Evolutionary conservation across 2,888 invertebrate species (phyloP), one percentile per base, ranked within the genome.

Genomic region (Lasioglossum villosulum): DNA sequence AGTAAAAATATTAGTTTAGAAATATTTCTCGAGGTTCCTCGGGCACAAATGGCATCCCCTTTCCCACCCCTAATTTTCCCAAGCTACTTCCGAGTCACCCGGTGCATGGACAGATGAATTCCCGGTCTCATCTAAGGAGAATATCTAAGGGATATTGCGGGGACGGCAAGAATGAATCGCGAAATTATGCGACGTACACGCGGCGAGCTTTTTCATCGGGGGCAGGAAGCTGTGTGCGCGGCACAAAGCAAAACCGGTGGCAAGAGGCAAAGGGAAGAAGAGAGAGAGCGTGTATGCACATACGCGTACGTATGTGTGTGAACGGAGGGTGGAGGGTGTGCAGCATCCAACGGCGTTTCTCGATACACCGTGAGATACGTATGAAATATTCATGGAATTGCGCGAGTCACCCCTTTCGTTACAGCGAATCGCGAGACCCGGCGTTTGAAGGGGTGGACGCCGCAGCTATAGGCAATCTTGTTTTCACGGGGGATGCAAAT

Each of bases 351-450:
- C 79, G 75, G 66, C 70, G 70, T 83, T 70, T 84, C 66, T 80
- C 86, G 86, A 88, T 86, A 82, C 79, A 86, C 78, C 74, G 81
- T 63, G 79, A 82, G 83, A 80, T 75, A 81, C 66, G 80, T 75
- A 88, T 88, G 84, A 88, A 88, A 88, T 88, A 88, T 88, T 88
- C 87, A 88, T 88, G 75, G 71, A 59, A 71, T 75, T 48, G 68
- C 14, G 39, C 52, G 76, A 80, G 80, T 84, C 83, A 75, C 82
- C 84, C 76, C 70, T 78, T 84, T 83, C 84, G 82, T 84, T 77
- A 72, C 75, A 72, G 59, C 14, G 86, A 81, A 79, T 86, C 81
- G 77, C 42, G n/a, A 42, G 45, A 30, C 78, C 34, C 68, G 82
- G 52, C 56, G 48, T 48, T 80, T 80, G 34, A 75, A 73, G 71